Percentiles rank a stretch among this genome's conserved stretches.
phyloP scores from a whole-genome alignment of 2,888 invertebrate species.

The Rhagonycha fulva region DNA sequence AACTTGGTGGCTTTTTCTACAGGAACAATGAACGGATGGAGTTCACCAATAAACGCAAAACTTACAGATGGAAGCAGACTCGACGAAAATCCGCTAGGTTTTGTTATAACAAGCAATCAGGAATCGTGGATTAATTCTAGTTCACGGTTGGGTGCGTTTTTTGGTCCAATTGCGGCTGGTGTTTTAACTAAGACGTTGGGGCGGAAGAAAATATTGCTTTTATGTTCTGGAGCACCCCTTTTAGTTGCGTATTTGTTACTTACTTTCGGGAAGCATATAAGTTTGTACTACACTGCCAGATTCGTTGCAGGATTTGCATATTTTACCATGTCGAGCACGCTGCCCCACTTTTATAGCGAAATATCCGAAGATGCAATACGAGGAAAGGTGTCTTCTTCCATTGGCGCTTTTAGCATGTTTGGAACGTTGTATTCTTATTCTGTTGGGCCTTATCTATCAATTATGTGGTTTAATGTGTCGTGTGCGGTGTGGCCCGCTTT shows the following conservation, averaged over 20 bases:
- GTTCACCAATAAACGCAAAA: constrained; percentile 50
- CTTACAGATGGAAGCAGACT: constrained; percentile 34
- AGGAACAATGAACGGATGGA: constrained; percentile 58
- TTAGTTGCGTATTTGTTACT: constrained; percentile 54
- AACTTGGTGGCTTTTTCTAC: constrained; percentile 54
- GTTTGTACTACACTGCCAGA: constrained; percentile 51
- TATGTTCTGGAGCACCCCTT: constrained; percentile 67
- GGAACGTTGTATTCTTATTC: neutral
- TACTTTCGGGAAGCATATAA: constrained; percentile 41
- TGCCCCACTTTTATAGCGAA: constrained; percentile 83
- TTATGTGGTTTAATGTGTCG: neutral
- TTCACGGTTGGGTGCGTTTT: constrained; percentile 57
- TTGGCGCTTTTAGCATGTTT: constrained; percentile 48
- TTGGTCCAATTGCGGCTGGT: constrained; percentile 73
- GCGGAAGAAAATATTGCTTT: constrained; percentile 69
- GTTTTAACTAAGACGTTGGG: constrained; percentile 68
- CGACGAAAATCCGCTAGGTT: constrained; percentile 31
- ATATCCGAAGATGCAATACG: constrained; percentile 41
- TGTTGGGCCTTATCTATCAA: neutral
- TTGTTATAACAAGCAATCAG: constrained; percentile 44
- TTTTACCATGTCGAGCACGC: constrained; percentile 69
- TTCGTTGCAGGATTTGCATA: constrained; percentile 65
- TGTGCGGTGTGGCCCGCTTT: constrained; percentile 12
- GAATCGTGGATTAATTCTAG: constrained; percentile 61
- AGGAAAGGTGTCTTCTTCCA: neutral